phyloP scores from a whole-genome alignment of 2,113 vertebrate genomes.

The Stercorarius parasiticus region DNA sequence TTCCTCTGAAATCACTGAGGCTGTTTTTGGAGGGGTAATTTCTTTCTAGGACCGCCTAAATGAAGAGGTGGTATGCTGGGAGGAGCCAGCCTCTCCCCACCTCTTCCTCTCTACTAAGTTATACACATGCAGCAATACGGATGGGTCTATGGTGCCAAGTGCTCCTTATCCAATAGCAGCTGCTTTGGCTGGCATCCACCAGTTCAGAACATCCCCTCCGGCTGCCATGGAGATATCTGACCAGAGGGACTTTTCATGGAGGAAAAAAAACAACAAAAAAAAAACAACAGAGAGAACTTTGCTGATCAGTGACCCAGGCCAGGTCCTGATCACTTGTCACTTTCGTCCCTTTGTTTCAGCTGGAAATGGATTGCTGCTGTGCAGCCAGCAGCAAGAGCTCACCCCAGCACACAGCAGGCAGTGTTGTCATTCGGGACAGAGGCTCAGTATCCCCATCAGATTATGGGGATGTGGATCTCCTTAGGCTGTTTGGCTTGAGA shows the following conservation, averaged over 20 bases:
- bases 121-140: background rate
- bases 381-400: background rate
- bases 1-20: background rate
- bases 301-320: slow-evolving; percentile 55
- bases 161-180: slow-evolving; percentile 13
- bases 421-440: background rate
- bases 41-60: slow-evolving; percentile 19
- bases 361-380: slow-evolving; percentile 38
- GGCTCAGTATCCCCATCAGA: background rate
- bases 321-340: slow-evolving; percentile 56
- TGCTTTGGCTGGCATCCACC: background rate
- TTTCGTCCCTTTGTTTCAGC: slow-evolving; percentile 30
- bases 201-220: slow-evolving; percentile 21
- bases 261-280: background rate
- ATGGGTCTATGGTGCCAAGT: background rate
- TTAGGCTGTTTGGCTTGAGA: background rate
- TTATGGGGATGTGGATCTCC: background rate
- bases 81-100: background rate
- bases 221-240: background rate
- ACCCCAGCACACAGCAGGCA: background rate
- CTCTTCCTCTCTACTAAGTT: background rate
- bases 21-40: background rate
- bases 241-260: background rate
- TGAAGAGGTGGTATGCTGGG: background rate
- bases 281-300: background rate